Conservation (phyloP, 2,888 invertebrate species). For the Tethea ocularis region DNA sequence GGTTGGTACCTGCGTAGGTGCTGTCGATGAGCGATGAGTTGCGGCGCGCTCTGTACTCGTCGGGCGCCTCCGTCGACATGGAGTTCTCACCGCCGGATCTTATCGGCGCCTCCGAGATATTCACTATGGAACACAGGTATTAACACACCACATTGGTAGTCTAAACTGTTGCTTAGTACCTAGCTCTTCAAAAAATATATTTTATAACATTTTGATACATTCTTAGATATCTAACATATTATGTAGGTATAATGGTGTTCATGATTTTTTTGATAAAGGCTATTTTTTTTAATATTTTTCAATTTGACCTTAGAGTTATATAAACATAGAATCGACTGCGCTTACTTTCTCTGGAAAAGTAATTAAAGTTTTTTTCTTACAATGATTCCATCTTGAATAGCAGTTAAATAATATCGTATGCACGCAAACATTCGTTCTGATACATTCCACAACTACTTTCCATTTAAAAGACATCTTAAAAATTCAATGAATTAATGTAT, state of each 20-base stretch:
- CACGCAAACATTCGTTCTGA: not conserved
- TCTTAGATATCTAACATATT: too few relatives aligned
- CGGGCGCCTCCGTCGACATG: slow-evolving; percentile 91
- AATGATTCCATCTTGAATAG: not conserved
- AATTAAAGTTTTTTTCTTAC: not conserved
- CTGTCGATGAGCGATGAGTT: slow-evolving; percentile 97
- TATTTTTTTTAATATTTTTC: too few relatives aligned
- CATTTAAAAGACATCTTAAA: too few relatives aligned
- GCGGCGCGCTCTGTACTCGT: slow-evolving; percentile 90
- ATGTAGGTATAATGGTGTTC: too few relatives aligned
- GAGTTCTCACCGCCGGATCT: slow-evolving; percentile 96
- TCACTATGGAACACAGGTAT: slow-evolving; percentile 93
- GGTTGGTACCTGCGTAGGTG: slow-evolving; percentile 82
- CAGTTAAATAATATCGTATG: not conserved
- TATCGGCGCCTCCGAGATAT: slow-evolving; percentile 93
- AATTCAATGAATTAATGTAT: too few relatives aligned
- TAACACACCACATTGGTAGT: not conserved
- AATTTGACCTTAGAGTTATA: too few relatives aligned
- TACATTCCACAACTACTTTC: not conserved
- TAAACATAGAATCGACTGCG: not conserved
- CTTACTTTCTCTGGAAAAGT: not conserved
- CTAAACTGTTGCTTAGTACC: not conserved
- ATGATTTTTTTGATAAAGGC: too few relatives aligned
- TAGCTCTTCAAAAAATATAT: not conserved
- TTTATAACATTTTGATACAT: too few relatives aligned